These are phyloP conservation scores for Rhodeus uyekii DNA, from an alignment of 2,797 vertebrate genomes.

Conservation along the genomic window DNA sequence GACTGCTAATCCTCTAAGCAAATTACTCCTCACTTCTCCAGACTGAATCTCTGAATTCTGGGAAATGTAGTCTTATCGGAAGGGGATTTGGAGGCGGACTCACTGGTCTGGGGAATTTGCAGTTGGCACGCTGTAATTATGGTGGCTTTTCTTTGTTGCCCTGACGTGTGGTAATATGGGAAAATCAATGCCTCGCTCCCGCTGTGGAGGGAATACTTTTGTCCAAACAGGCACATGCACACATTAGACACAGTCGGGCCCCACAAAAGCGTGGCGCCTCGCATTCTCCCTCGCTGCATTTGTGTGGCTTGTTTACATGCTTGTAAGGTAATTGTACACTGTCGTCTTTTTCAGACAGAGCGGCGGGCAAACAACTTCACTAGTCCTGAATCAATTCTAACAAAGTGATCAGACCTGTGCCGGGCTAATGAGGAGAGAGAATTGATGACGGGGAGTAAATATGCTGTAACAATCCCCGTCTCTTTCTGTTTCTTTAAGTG, in stretches of 20 bases:
- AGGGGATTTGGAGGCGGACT: not conserved
- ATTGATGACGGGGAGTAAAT: constrained; percentile 39
- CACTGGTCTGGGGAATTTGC: constrained; percentile 24
- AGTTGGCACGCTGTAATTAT: constrained; percentile 35
- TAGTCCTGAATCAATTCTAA: constrained; percentile 42
- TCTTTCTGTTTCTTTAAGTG: constrained; percentile 22
- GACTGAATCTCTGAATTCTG: constrained; percentile 16
- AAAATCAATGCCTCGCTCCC: constrained; percentile 47
- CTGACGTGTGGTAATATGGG: constrained; percentile 39
- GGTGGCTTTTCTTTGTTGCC: constrained; percentile 44
- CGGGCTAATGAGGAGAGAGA: constrained; percentile 45
- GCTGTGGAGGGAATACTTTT: constrained; percentile 37
- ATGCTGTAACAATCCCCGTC: constrained; percentile 3
- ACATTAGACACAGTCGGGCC: constrained; percentile 13
- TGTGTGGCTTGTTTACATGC: constrained; percentile 49
- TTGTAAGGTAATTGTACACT: constrained; percentile 45
- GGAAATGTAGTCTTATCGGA: constrained; percentile 32
- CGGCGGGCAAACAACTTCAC: constrained; percentile 42
- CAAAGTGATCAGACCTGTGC: constrained; percentile 49
- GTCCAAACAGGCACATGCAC: constrained; percentile 42
- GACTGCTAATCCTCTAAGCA: not conserved
- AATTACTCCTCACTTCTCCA: constrained; percentile 14
- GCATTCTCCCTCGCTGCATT: constrained; percentile 4
- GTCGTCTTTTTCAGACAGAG: constrained; percentile 35
- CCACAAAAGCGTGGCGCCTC: not conserved